Evolutionary conservation across 2,113 vertebrate genomes (phyloP), one percentile per base, ranked within the genome.

Genomic region (Otis tarda): DNA sequence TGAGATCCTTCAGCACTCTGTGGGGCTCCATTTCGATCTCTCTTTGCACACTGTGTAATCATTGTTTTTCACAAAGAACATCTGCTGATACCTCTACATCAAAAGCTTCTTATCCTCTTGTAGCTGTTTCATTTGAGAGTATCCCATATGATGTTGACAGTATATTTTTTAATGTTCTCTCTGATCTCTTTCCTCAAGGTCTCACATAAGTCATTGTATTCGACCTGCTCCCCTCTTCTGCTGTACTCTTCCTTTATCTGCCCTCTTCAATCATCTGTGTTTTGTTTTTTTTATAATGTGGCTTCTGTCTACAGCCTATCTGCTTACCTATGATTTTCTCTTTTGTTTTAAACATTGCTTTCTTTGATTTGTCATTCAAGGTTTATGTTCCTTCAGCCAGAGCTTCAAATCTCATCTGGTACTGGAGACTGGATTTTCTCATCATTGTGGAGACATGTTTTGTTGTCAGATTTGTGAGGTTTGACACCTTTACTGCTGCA

Each of bases 31-130:
- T 85, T 97, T 94, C 80, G 5, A 91, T 91, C 86, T 93, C 79
- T 87, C 80, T 94, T 91, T 86, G 83, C 96, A 94, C 65, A 70
- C 94, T 82, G 81, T 93, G 94, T 76, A 95, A 91, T 92, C 94
- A 94, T 76, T 94, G 85, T 94, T 95, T 97, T 97, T 88, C 78
- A 95, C 76, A 96, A 94, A 96, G 82, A 90, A 50, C 87, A 83
- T 95, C 81, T 95, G 96, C 89, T 93, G 64, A 27, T 68, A 83
- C 67, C 56, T 45, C 80, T 60, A 95, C 95, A 97, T 97, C 97
- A 97, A 97, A 97, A 93, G 92, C 91, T 68, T 91, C 85, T 93
- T 63, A 93, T 95, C 87, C 95, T 91, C 93, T 96, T 96, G 93
- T 88, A 97, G 89, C 23, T 94, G 88, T 97, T 53, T 96, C 85